Base-by-base conservation (phyloP, 1,140 invertebrate genomes). In the Hylaeus volcanicus region DNA sequence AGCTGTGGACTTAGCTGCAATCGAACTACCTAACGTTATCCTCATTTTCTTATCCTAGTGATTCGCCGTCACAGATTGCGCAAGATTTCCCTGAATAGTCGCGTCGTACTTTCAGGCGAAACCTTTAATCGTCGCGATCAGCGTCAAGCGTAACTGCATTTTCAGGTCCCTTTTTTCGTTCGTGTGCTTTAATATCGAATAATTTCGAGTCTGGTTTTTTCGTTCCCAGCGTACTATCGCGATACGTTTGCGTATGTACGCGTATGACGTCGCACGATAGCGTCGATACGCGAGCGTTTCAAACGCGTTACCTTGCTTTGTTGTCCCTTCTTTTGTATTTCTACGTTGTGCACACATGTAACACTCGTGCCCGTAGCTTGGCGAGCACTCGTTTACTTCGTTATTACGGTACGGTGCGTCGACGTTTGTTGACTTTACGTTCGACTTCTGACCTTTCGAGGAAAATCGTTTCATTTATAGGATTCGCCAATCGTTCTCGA, bases 111-210 rank as follows among this genome's bases (percentile, higher is more conserved):
- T 48, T n/a, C 43, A 41, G 6, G 15, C 9, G 45, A 37, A 37
- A 66, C 1, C 8, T 48, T n/a, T 12, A 6, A 43, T 26, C 41
- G 45, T 9, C 51, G 41, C 43, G 14, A 48, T 15, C 56, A 63
- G 65, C n/a, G 12, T n/a, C 60, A 45, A 12, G 43, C n/a, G 61
- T 66, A 75, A 75, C n/a, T 66, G 26, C n/a, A 56, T 43, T 11
- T 65, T 75, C 73, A 78, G 68, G 68, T 63, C 75, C 66, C 74
- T 45, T 71, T 26, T 71, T 68, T 53, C 5, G 41, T 48, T 68
- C n/a, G 43, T 53, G 26, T 53, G 4, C 37, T 45, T 11, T 51
- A 48, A 43, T 71, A 43, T 45, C 65, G n/a, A 51, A 43, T 45
- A 43, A 51, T 51, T 15, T 2, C 39, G n/a, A 41, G 61, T 15